Conservation (phyloP, 1,140 invertebrate species). For the Oryzaephilus surinamensis region DNA sequence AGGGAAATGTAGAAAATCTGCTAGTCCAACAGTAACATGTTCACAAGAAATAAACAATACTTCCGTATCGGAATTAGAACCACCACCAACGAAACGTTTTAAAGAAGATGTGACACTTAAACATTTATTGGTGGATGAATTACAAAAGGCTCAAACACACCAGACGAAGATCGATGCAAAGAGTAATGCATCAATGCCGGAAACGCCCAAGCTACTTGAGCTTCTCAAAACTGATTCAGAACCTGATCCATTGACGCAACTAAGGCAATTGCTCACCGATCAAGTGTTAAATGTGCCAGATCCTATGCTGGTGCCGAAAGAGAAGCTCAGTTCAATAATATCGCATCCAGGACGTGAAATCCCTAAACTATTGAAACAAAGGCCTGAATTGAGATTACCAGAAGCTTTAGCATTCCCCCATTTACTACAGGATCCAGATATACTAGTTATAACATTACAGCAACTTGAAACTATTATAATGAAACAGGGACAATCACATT, state of each 20-base stretch:
- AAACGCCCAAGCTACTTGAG: conserved; percentile 34
- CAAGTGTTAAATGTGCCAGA: conserved; percentile 63
- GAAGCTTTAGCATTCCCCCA: conserved; percentile 60
- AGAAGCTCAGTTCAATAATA: conserved; percentile 57
- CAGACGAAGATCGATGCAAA: conserved; percentile 9
- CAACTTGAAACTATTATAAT: conserved; percentile 63
- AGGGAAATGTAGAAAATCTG: conserved; percentile 49
- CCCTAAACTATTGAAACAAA: conserved; percentile 53
- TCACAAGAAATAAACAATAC: conserved; percentile 42
- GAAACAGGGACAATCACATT: conserved; percentile 38
- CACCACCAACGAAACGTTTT: conserved; percentile 45
- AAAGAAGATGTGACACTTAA: conserved; percentile 41
- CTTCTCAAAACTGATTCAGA: conserved; percentile 40
- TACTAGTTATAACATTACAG: conserved; percentile 63
- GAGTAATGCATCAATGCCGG: conserved; percentile 14
- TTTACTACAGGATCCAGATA: conserved; percentile 62
- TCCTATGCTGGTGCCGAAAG: conserved; percentile 66
- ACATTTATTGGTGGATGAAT: conserved; percentile 33
- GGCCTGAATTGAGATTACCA: conserved; percentile 58
- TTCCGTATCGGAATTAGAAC: conserved; percentile 36
- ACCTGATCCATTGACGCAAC: conserved; percentile 55
- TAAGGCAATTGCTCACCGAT: conserved; percentile 58
- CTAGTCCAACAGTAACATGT: conserved; percentile 49
- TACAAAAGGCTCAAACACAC: not conserved
- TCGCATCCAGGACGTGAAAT: conserved; percentile 64